phyloP scores from a whole-genome alignment of 2,888 invertebrate genomes.

The Apoda limacodes region DNA sequence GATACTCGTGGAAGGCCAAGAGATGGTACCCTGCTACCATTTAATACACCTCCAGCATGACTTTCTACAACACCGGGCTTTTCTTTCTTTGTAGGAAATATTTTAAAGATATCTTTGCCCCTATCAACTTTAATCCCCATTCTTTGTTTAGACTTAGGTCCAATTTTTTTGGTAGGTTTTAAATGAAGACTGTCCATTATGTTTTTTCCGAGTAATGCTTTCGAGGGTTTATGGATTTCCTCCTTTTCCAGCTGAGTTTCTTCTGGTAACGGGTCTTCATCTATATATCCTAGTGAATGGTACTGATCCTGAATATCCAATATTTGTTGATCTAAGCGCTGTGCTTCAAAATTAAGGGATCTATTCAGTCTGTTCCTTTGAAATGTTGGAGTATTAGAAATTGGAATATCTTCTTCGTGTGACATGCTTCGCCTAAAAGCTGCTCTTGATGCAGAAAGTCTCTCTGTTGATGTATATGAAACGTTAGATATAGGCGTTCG shows the following conservation, averaged over 20 bases:
- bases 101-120: constrained; percentile 45
- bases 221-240: constrained; percentile 47
- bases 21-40: constrained; percentile 54
- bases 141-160: constrained; percentile 58
- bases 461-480: constrained; percentile 51
- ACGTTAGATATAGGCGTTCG: constrained; percentile 61
- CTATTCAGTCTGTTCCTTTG: constrained; percentile 62
- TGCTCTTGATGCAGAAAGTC: constrained; percentile 34
- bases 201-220: constrained; percentile 57
- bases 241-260: constrained; percentile 28
- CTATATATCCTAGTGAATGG: constrained; percentile 58
- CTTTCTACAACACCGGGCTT: constrained; percentile 39
- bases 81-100: constrained; percentile 51
- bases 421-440: constrained; percentile 52
- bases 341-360: constrained; percentile 59
- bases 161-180: constrained; percentile 57
- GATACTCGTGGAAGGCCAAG: constrained; percentile 50
- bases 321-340: constrained; percentile 60
- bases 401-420: constrained; percentile 43
- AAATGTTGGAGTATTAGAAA: constrained; percentile 51
- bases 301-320: constrained; percentile 60
- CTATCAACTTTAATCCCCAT: constrained; percentile 41
- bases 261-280: constrained; percentile 42
- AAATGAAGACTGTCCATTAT: constrained; percentile 61
- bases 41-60: constrained; percentile 47